phyloP scores from a whole-genome alignment of 2,888 invertebrate species.

The Entomobrya multifasciata region DNA sequence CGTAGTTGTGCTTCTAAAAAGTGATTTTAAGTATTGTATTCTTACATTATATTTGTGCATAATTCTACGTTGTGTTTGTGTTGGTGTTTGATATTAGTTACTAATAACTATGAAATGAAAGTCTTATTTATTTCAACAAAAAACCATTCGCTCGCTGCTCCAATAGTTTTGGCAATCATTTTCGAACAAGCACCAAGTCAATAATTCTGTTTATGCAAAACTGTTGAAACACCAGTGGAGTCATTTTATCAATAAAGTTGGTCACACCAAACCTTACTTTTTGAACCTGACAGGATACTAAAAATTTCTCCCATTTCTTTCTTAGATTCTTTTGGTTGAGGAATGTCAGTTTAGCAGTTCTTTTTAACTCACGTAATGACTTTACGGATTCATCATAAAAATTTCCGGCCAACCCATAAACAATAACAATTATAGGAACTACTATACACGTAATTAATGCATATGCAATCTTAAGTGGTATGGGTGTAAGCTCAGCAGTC shows the following conservation, averaged over 20 bases:
- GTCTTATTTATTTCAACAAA: too few species aligned
- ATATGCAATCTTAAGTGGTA: neutral
- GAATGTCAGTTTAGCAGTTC: neutral
- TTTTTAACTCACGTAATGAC: neutral
- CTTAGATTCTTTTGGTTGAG: neutral
- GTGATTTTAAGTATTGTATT: too few species aligned
- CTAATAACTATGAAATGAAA: too few species aligned
- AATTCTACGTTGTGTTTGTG: too few species aligned
- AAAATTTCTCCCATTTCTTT: neutral
- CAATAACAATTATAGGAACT: neutral
- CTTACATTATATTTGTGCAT: too few species aligned
- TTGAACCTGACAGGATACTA: neutral
- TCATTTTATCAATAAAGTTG: neutral
- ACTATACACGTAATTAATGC: neutral
- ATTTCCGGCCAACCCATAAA: neutral
- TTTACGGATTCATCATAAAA: neutral
- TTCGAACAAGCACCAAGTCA: neutral
- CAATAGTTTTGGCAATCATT: too few species aligned
- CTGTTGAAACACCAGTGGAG: neutral
- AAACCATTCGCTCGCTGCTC: too few species aligned
- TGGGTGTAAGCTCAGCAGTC: neutral
- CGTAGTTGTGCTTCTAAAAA: too few species aligned
- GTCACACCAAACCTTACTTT: neutral
- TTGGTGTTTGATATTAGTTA: too few species aligned
- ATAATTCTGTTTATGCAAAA: neutral